Evolutionary conservation across 2,888 invertebrate species (phyloP).

Genomic region (Napeogenes sylphis): DNA sequence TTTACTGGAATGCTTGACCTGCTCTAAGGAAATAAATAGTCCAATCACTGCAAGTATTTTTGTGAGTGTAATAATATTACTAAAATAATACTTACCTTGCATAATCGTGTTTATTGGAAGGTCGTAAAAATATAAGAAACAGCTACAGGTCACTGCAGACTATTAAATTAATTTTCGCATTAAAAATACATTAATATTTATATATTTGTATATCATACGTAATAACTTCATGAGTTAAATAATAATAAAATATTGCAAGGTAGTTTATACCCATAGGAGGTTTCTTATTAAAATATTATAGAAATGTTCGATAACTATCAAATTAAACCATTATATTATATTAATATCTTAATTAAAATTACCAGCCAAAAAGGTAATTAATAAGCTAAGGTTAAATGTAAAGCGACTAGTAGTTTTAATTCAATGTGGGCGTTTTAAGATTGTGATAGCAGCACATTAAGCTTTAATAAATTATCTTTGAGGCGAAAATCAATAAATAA

Average conservation of each 20-base stretch:
- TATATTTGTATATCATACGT: background rate
- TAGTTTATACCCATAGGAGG: too few relatives aligned
- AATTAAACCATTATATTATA: background rate
- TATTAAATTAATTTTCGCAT: background rate
- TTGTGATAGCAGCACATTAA: constrained; percentile 15
- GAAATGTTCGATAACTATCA: background rate
- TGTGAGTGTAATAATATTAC: background rate
- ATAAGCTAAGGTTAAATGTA: background rate
- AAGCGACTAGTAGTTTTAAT: constrained; percentile 8
- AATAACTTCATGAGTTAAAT: background rate
- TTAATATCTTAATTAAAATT: background rate
- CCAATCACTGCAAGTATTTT: background rate
- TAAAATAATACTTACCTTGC: constrained; percentile 13
- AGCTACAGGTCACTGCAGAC: constrained; percentile 9
- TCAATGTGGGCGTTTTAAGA: constrained; percentile 13
- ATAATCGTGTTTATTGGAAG: constrained; percentile 19
- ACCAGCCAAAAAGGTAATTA: background rate
- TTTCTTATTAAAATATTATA: background rate
- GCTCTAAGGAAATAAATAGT: background rate
- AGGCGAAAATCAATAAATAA: constrained; percentile 55
- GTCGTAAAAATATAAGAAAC: constrained; percentile 14
- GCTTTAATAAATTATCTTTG: constrained; percentile 47
- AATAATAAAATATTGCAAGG: too few relatives aligned
- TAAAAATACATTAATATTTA: background rate
- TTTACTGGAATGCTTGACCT: too few relatives aligned